These are phyloP conservation scores for Uromys caudimaculatus DNA, from an alignment of 2,797 vertebrate species.

Conservation along the genomic window DNA sequence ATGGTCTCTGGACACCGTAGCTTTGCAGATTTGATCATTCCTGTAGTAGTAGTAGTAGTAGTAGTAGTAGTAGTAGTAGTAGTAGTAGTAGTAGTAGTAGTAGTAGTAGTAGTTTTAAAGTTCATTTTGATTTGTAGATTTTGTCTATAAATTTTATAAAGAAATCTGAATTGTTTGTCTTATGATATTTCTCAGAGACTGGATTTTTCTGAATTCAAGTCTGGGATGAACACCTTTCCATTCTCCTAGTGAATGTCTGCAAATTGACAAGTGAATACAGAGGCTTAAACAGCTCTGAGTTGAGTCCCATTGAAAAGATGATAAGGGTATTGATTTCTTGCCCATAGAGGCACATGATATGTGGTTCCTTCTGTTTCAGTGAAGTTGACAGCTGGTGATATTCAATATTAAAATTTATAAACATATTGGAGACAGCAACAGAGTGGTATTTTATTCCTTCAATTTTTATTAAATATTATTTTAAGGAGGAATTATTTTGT, in stretches of 20 bases:
- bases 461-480: constrained; percentile 40
- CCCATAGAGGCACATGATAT: not conserved
- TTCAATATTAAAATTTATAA: not conserved
- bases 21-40: not conserved
- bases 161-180: not conserved
- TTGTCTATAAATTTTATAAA: not conserved
- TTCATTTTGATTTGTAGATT: not conserved
- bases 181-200: not conserved
- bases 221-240: not conserved
- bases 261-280: constrained; percentile 26
- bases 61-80: too few relatives aligned
- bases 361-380: not conserved
- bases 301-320: constrained; percentile 20
- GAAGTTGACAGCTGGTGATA: not conserved
- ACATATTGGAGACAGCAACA: not conserved
- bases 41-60: too few relatives aligned
- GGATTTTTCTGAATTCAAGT: not conserved
- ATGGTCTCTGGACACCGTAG: not conserved
- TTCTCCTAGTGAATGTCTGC: not conserved
- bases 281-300: not conserved
- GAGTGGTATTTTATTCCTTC: constrained; percentile 21
- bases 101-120: not conserved
- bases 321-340: constrained; percentile 12
- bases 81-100: too few relatives aligned
- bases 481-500: not conserved